Evolutionary conservation across 2,113 vertebrate species (phyloP).

Genomic region (Psittacara wagleri): DNA sequence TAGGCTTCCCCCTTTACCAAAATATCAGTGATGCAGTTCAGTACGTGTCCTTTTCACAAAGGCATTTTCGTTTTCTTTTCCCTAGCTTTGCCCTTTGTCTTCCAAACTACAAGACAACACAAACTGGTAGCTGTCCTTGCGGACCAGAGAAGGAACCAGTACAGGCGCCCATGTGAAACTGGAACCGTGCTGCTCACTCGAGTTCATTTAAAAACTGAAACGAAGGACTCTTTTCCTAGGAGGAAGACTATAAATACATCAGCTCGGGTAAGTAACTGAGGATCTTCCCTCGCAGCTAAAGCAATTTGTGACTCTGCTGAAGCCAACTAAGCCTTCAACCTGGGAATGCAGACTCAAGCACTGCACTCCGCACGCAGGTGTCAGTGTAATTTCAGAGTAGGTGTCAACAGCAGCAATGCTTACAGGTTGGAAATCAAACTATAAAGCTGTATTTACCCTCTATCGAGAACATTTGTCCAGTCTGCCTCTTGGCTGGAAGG

Average conservation of each 20-base stretch:
- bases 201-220: background rate
- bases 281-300: background rate
- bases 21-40: background rate
- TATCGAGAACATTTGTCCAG: background rate
- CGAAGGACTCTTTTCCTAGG: background rate
- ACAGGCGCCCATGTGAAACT: background rate
- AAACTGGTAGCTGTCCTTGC: background rate
- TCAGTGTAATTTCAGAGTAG: background rate
- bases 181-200: background rate
- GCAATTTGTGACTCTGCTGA: background rate
- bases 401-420: background rate
- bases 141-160: background rate
- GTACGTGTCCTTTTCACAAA: background rate
- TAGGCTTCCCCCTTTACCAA: background rate
- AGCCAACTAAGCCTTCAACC: background rate
- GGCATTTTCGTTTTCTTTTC: background rate
- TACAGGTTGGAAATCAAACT: background rate
- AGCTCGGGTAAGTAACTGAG: background rate
- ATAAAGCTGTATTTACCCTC: background rate
- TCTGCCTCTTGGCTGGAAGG: background rate
- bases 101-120: fast-evolving
- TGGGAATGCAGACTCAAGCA: no score
- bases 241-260: background rate
- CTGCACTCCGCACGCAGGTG: background rate
- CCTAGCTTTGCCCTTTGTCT: background rate